These are phyloP conservation scores for Campopleginae sp. DNA, from an alignment of 2,888 invertebrate species.

Conservation along the genomic window DNA sequence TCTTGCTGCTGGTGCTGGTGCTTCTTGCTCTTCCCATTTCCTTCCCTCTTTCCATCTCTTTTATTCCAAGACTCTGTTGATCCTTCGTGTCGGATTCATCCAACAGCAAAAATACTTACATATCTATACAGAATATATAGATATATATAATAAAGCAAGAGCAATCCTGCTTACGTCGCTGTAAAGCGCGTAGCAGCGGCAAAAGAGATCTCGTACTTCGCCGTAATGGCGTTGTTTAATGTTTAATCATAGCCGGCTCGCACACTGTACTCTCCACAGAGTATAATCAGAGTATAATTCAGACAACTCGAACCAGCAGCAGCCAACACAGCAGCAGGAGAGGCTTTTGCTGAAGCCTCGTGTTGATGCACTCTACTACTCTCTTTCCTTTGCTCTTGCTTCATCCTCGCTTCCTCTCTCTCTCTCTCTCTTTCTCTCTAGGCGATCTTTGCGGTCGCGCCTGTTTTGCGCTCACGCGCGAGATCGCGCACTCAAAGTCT, in stretches of 20 bases:
- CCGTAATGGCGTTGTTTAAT: slow-evolving; percentile 83
- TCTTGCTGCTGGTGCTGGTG: slow-evolving; percentile 23
- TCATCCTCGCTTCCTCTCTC: not conserved
- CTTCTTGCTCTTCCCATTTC: slow-evolving; percentile 49
- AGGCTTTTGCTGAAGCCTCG: slow-evolving; percentile 55
- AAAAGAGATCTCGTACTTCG: slow-evolving; percentile 70
- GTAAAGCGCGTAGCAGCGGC: slow-evolving; percentile 52
- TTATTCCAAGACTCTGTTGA: slow-evolving; percentile 47
- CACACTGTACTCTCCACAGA: slow-evolving; percentile 72
- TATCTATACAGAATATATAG: slow-evolving; percentile 9
- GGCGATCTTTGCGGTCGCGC: slow-evolving; percentile 75
- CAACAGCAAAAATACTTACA: slow-evolving; percentile 41
- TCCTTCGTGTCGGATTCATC: slow-evolving; percentile 58
- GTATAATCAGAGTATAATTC: slow-evolving; percentile 84
- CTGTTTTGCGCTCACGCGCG: slow-evolving; percentile 61
- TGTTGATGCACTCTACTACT: slow-evolving; percentile 63
- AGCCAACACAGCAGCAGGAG: slow-evolving; percentile 60
- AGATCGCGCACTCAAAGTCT: slow-evolving; percentile 45
- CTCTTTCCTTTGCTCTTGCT: slow-evolving; percentile 5
- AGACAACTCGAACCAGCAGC: slow-evolving; percentile 80
- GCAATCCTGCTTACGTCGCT: slow-evolving; percentile 55
- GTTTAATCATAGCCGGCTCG: slow-evolving; percentile 83
- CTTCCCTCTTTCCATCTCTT: slow-evolving; percentile 20
- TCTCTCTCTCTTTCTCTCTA: slow-evolving; percentile 14
- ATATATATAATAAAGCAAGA: slow-evolving; percentile 11